phyloP scores from a whole-genome alignment of 64 coral and sea anemone genomes.

The Montipora cactus region DNA sequence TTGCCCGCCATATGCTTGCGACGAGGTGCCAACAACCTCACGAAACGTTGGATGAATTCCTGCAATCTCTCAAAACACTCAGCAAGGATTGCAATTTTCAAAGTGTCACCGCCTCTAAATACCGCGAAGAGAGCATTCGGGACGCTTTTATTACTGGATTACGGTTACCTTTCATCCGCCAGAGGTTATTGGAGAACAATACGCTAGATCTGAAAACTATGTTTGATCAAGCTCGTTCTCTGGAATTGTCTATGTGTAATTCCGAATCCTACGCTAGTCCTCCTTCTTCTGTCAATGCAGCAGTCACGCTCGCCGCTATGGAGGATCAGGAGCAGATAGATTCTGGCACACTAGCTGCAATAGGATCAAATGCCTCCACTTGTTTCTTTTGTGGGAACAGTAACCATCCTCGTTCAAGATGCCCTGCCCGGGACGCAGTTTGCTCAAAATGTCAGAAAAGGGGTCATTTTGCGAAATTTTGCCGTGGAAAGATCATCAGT shows the following conservation, averaged over 20 bases:
- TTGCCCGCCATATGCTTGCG: no score
- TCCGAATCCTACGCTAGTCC: background rate
- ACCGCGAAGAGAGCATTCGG: slow-evolving; percentile 58
- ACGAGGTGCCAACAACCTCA: background rate
- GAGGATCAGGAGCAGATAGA: slow-evolving; percentile 2
- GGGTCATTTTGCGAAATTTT: background rate
- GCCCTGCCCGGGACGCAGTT: background rate
- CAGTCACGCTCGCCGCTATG: slow-evolving; percentile 33
- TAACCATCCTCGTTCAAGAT: background rate
- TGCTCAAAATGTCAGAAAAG: background rate
- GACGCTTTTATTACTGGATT: slow-evolving; percentile 63
- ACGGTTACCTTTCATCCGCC: background rate
- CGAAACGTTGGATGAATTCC: slow-evolving; percentile 34
- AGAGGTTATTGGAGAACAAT: slow-evolving; percentile 41
- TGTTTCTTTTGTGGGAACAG: background rate
- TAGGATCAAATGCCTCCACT: background rate
- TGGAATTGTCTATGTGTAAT: slow-evolving; percentile 4
- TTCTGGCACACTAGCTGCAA: background rate
- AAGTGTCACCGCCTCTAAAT: slow-evolving; percentile 36
- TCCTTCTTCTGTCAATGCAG: slow-evolving; percentile 13
- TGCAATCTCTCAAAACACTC: background rate
- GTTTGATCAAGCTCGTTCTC: slow-evolving; percentile 66
- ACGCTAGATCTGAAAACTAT: slow-evolving; percentile 68
- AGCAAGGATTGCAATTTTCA: slow-evolving; percentile 54
- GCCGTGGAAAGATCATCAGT: background rate